Conservation (phyloP, 2,113 vertebrate genomes). For the Phrynosoma platyrhinos region DNA sequence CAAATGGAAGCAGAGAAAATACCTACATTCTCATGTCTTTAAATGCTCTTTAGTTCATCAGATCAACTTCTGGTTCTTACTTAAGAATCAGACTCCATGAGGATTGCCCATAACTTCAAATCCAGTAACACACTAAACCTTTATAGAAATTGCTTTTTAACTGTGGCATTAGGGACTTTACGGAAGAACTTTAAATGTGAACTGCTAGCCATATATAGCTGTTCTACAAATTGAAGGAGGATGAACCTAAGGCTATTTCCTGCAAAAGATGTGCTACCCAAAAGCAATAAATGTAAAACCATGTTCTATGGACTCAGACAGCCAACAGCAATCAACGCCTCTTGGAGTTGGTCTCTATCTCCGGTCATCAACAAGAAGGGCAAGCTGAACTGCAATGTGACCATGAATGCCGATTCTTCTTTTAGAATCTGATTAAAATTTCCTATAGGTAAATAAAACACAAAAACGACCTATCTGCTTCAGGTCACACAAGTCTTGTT, state of each 20-base stretch:
- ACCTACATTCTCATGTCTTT: not conserved
- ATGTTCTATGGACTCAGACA: not conserved
- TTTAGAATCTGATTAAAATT: not conserved
- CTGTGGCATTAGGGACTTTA: not conserved
- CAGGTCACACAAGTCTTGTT: too few species aligned
- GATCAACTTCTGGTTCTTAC: not conserved
- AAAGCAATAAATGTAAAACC: not conserved
- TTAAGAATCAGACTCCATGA: not conserved
- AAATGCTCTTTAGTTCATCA: not conserved
- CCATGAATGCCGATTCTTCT: not conserved
- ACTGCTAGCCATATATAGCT: not conserved
- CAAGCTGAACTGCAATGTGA: not conserved
- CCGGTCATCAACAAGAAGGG: too few species aligned
- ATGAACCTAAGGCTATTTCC: not conserved
- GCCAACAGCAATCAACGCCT: not conserved
- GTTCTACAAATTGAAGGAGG: too few species aligned
- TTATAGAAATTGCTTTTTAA: not conserved
- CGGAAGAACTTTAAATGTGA: not conserved
- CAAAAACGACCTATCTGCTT: not conserved
- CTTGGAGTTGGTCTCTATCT: not conserved
- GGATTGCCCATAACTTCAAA: not conserved
- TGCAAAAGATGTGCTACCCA: not conserved
- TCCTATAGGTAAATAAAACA: not conserved
- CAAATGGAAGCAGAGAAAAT: not conserved
- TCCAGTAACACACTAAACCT: not conserved